Percentiles rank a stretch among this genome's conserved stretches.
These are phyloP conservation scores for Himalopsyche phryganea DNA, from an alignment of 1,140 invertebrate genomes.

Conservation along the genomic window DNA sequence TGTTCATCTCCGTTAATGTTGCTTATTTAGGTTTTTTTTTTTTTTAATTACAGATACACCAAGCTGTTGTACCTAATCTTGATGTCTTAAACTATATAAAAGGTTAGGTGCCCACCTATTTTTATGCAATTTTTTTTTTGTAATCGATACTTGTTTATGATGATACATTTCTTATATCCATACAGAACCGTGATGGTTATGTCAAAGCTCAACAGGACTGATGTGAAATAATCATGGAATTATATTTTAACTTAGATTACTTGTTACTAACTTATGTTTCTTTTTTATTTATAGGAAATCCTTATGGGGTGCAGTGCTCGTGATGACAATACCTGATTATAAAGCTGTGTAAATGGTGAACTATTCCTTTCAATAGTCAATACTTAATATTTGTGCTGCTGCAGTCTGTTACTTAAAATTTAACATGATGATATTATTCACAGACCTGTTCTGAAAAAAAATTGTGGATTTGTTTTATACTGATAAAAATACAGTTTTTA, in stretches of 20 bases:
- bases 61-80: neutral
- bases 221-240: neutral
- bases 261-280: too few relatives aligned
- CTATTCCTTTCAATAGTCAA: neutral
- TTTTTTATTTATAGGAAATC: too few relatives aligned
- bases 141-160: constrained; percentile 8
- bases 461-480: constrained; percentile 1
- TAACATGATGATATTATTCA: constrained; percentile 12
- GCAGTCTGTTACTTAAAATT: neutral
- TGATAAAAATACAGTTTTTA: too few relatives aligned
- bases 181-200: neutral
- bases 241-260: too few relatives aligned
- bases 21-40: neutral
- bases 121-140: too few relatives aligned
- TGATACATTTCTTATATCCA: constrained; percentile 16
- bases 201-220: neutral
- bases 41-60: neutral
- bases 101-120: too few relatives aligned
- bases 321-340: too few relatives aligned
- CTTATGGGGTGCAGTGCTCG: too few relatives aligned
- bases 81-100: too few relatives aligned
- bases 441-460: constrained; percentile 14
- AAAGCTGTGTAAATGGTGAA: neutral
- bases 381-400: too few relatives aligned
- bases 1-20: too few relatives aligned